phyloP scores from a whole-genome alignment of 1,140 invertebrate genomes.

The Sinella curviseta region DNA sequence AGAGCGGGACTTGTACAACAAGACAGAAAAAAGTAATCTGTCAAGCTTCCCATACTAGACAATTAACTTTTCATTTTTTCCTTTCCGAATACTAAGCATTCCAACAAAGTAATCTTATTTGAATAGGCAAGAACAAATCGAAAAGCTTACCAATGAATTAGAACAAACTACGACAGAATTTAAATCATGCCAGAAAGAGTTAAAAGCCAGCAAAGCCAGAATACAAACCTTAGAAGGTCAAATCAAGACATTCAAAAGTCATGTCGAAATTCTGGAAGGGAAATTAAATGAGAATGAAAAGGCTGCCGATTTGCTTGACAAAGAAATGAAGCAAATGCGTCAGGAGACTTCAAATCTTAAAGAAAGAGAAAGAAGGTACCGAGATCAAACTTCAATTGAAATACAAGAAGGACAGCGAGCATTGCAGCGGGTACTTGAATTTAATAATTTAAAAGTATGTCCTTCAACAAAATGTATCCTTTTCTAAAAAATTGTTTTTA shows the following conservation, averaged over 20 bases:
- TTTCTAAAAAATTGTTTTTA: too few species aligned
- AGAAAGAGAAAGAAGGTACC: conserved; percentile 26
- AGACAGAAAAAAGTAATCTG: conserved; percentile 45
- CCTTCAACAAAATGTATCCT: too few species aligned
- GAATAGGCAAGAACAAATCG: conserved; percentile 38
- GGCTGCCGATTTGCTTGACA: not conserved
- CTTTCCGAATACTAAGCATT: too few species aligned
- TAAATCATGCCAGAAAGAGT: conserved; percentile 20
- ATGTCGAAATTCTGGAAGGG: conserved; percentile 31
- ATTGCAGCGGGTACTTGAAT: conserved; percentile 29
- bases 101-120: too few species aligned
- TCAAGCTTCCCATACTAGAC: too few species aligned
- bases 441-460: not conserved
- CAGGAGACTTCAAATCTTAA: conserved; percentile 33
- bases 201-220: conserved; percentile 37
- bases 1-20: conserved; percentile 20
- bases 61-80: too few species aligned
- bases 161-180: conserved; percentile 28
- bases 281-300: conserved; percentile 23
- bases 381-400: conserved; percentile 32
- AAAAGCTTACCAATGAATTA: conserved; percentile 32
- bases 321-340: conserved; percentile 1
- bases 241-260: conserved; percentile 7
- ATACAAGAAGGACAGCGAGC: conserved; percentile 28
- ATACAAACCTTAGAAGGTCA: conserved; percentile 40